A percentile compares a stretch with the other conserved stretches of the same genome.
Conservation (phyloP, 2,113 vertebrate genomes). For the Chlamydotis undulata region DNA sequence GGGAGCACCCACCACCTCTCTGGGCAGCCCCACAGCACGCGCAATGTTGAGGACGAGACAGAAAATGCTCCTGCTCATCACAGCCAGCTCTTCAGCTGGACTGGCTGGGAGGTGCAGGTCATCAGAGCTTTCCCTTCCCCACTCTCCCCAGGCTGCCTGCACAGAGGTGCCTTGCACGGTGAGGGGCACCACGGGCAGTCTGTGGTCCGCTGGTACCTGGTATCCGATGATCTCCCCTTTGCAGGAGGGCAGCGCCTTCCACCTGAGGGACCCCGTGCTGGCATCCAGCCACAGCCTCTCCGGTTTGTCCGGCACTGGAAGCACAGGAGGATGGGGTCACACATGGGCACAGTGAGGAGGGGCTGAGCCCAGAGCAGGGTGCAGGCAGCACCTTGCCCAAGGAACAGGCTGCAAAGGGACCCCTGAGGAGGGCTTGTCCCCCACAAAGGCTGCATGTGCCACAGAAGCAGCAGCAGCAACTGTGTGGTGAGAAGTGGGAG, state of each 20-base stretch:
- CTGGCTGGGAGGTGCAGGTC: not conserved
- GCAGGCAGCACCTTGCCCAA: not conserved
- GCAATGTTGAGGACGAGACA: not conserved
- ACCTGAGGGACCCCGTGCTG: not conserved
- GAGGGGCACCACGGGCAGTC: fast-evolving
- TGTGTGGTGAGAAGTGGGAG: not conserved
- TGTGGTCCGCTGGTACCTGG: not conserved
- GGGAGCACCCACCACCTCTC: not conserved
- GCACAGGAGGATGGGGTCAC: fast-evolving
- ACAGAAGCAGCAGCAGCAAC: not conserved
- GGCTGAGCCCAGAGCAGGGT: not conserved
- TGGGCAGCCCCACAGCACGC: fast-evolving
- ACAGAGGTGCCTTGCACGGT: not conserved
- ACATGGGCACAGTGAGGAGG: fast-evolving
- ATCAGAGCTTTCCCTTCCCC: not conserved
- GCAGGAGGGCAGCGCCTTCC: not conserved
- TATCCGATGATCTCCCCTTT: not conserved
- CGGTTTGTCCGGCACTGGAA: not conserved
- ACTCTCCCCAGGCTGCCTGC: not conserved
- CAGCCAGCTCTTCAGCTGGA: not conserved
- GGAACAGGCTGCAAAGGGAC: not conserved
- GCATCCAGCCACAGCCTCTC: not conserved
- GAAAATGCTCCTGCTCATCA: not conserved
- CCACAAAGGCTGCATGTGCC: too few species aligned
- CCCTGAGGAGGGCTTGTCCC: not conserved